phyloP scores from a whole-genome alignment of 2,797 vertebrate species.

The Sebastes flavidus region DNA sequence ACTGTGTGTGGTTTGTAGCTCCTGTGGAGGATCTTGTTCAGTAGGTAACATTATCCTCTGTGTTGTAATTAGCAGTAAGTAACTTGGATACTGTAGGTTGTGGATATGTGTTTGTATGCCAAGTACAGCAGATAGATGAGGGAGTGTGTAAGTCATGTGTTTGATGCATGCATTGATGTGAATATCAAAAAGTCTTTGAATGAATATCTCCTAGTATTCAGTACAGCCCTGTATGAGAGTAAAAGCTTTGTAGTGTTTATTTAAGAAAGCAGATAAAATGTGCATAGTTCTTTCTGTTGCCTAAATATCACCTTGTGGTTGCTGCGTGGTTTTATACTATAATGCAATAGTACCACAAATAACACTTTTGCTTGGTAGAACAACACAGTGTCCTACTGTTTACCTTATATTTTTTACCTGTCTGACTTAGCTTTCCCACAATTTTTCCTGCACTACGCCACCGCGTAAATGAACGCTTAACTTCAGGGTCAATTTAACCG shows the following conservation, averaged over 20 bases:
- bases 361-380: neutral
- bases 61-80: too few relatives aligned
- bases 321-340: neutral
- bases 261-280: neutral
- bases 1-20: neutral
- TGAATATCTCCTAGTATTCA: neutral
- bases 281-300: neutral
- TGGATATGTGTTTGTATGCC: neutral
- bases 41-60: too few relatives aligned
- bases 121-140: neutral
- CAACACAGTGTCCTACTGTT: neutral
- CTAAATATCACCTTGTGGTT: neutral
- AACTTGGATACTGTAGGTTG: neutral
- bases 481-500: constrained; percentile 3
- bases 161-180: neutral
- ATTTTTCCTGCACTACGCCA: neutral
- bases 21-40: neutral
- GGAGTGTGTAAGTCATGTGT: neutral
- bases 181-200: neutral
- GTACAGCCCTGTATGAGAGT: neutral
- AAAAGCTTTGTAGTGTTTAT: neutral
- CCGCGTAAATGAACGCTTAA: neutral
- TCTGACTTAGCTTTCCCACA: neutral
- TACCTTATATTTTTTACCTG: neutral
- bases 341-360: neutral